Conservation (phyloP, 2,888 invertebrate species). For the Mechanitis messenoides region DNA sequence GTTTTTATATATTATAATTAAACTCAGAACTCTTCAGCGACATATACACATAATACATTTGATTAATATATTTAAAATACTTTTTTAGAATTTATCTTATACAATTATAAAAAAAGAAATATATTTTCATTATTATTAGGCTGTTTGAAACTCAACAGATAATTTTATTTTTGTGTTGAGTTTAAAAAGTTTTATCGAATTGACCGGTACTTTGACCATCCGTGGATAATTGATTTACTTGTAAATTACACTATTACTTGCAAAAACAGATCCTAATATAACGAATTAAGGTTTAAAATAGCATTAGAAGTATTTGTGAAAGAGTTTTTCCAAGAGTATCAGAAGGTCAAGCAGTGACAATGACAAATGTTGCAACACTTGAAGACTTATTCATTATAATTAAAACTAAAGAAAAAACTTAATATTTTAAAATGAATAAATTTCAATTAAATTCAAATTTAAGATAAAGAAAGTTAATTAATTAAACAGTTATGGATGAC, state of each 20-base stretch:
- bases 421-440: too few relatives aligned
- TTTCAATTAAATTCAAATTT: too few relatives aligned
- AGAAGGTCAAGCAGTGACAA: constrained; percentile 12
- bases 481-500: too few relatives aligned
- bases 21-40: too few relatives aligned
- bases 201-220: constrained; percentile 6
- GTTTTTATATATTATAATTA: too few relatives aligned
- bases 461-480: too few relatives aligned
- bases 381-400: background rate
- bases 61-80: too few relatives aligned
- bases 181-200: constrained; percentile 11
- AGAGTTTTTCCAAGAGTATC: constrained; percentile 8
- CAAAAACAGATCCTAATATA: constrained; percentile 7
- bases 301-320: constrained; percentile 15
- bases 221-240: constrained; percentile 6
- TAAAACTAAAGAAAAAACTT: background rate
- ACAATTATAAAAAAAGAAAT: too few relatives aligned
- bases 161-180: background rate
- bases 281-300: constrained; percentile 10
- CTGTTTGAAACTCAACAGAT: too few relatives aligned
- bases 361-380: constrained; percentile 10
- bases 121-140: too few relatives aligned
- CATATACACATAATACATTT: too few relatives aligned
- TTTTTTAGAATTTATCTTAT: too few relatives aligned
- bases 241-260: constrained; percentile 1